Conservation (phyloP, 1,140 invertebrate species). For the Trichoplusia ni region DNA sequence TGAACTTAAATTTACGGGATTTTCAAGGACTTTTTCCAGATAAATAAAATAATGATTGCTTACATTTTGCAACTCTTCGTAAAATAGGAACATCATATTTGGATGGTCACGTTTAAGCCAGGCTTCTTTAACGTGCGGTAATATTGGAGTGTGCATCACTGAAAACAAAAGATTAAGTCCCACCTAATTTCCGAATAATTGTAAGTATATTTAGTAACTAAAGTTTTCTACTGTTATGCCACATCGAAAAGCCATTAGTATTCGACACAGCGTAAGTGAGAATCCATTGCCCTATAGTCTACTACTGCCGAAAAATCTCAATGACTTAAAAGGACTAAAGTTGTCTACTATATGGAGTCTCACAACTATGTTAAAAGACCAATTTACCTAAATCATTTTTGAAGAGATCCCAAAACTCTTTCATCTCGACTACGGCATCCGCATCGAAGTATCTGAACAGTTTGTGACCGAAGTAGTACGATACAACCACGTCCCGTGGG, state of each 20-base stretch:
- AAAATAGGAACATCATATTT: slow-evolving; percentile 89
- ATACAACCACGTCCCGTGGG: slow-evolving; percentile 92
- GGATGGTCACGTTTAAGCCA: slow-evolving; percentile 83
- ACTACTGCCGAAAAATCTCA: too few relatives aligned
- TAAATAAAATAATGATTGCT: background rate
- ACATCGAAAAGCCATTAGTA: background rate
- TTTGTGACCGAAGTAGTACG: slow-evolving; percentile 90
- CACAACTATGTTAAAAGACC: background rate
- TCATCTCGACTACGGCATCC: slow-evolving; percentile 85
- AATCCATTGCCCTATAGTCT: background rate
- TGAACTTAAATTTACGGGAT: background rate
- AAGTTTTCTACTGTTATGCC: too few relatives aligned
- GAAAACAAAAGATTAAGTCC: slow-evolving; percentile 14
- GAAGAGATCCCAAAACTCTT: slow-evolving; percentile 89
- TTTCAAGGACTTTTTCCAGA: too few relatives aligned
- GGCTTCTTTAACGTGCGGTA: slow-evolving; percentile 87
- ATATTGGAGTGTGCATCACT: slow-evolving; percentile 87
- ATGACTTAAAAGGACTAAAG: too few relatives aligned
- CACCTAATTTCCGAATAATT: too few relatives aligned
- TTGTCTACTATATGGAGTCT: too few relatives aligned
- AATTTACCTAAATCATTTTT: slow-evolving; percentile 86
- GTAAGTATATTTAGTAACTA: too few relatives aligned
- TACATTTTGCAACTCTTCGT: slow-evolving; percentile 84
- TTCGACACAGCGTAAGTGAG: background rate
- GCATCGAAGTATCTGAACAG: slow-evolving; percentile 83